Base-by-base conservation (phyloP, 30 jellyfish, hydroid and myxozoan species). In the Cassiopea andromeda region DNA sequence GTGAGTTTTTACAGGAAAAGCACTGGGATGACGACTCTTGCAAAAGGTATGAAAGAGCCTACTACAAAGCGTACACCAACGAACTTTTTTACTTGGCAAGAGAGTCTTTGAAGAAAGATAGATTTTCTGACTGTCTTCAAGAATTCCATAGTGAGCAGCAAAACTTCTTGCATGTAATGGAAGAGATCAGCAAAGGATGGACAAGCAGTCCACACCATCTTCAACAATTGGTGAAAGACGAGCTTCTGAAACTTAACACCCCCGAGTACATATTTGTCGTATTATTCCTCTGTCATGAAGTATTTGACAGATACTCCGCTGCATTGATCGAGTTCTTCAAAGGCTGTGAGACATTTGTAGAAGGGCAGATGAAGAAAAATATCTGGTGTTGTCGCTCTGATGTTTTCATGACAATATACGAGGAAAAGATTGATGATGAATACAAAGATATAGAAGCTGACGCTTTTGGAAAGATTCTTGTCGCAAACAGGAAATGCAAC, bases 371-470 rank as follows among this genome's bases (percentile, higher is more conserved):
- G 67, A 80, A 59, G 64, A 15, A 45, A 60, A 44, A n/a, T 6
- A 80, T 80, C 18, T 66, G 88, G 78, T 80, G 88, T 57, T 58
- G 76, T 54, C 67, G 78, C 17, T 80, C 13, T n/a, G 88, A 80
- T 27, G 76, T 58, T 10, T 14, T 45, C 13, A 67, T 80, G 58
- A 44, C 59, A 57, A 19, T 58, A 13, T 60, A 1, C 9, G 68
- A 2, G 57, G 45, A 80, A 18, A 13, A 1, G 43, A 46, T 44
- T 16, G 67, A 44, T 38, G 38, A 16, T 46, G 0, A 48, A 0
- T 58, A 0, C 0, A 58, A 45, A 6, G 83, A 44, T 0, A 0
- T 7, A 0, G 57, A 72, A 60, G 18, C 67, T 0, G 83, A 75
- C 69, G 83, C 1, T 7, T 75, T 43, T 46, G 83, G 83, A 13